A percentile compares a stretch with the other conserved stretches of the same genome.
These are phyloP conservation scores for Meda fulgida DNA, from an alignment of 2,797 vertebrate genomes.

Conservation along the genomic window DNA sequence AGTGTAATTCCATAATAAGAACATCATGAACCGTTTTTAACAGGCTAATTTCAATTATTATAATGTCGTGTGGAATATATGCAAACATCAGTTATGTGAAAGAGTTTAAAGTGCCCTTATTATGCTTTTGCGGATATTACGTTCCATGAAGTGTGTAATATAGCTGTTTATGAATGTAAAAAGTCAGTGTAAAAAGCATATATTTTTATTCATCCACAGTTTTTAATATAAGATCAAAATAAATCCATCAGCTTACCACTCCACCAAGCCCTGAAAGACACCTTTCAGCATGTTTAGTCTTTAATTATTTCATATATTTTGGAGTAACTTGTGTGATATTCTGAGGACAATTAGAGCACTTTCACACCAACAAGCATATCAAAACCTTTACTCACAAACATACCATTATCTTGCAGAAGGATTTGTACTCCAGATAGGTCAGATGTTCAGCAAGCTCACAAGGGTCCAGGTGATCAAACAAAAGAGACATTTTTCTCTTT, in stretches of 20 bases:
- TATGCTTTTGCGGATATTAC: not conserved
- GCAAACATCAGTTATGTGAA: not conserved
- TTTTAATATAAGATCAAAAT: not conserved
- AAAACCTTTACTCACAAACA: constrained; percentile 51
- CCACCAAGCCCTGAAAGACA: not conserved
- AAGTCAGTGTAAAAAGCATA: too few species aligned
- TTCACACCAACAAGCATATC: not conserved
- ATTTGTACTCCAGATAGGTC: constrained; percentile 90
- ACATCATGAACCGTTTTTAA: not conserved
- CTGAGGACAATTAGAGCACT: not conserved
- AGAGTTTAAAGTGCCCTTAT: not conserved
- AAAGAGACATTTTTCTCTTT: constrained; percentile 89
- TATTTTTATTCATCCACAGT: not conserved
- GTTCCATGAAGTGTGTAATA: too few species aligned
- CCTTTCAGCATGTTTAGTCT: not conserved
- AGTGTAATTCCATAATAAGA: not conserved
- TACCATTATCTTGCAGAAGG: constrained; percentile 93
- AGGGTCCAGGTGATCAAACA: constrained; percentile 90
- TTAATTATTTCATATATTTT: not conserved
- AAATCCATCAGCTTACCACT: not conserved
- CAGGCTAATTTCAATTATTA: not conserved
- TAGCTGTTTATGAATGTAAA: too few species aligned
- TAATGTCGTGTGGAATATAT: not conserved
- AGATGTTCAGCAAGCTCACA: constrained; percentile 88
- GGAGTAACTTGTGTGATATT: not conserved